phyloP scores from a whole-genome alignment of 2,888 invertebrate species.

The Pelosia muscerda region DNA sequence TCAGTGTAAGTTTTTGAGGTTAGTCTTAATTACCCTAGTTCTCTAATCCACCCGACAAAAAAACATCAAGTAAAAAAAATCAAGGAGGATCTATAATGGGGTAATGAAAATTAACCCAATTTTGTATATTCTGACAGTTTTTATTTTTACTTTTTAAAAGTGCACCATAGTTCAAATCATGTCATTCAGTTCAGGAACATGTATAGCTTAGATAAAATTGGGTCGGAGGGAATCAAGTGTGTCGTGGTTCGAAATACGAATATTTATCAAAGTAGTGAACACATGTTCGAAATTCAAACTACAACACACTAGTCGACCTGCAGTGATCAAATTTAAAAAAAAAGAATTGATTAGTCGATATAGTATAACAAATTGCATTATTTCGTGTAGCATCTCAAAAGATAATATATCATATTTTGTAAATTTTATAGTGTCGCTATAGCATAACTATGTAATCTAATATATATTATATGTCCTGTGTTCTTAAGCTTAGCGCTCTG shows the following conservation, averaged over 20 bases:
- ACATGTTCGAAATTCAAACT: conserved; percentile 28
- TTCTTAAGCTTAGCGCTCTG: conserved; percentile 85
- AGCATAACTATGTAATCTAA: conserved; percentile 79
- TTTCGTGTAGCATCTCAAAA: conserved; percentile 85
- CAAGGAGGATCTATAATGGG: no score
- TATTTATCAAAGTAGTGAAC: conserved; percentile 40
- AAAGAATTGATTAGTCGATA: conserved; percentile 85
- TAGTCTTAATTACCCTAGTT: no score
- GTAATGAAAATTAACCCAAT: no score
- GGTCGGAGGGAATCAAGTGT: conserved; percentile 25
- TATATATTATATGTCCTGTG: conserved; percentile 74
- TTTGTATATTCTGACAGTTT: conserved; percentile 38
- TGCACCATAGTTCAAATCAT: conserved; percentile 72
- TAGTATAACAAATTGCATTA: conserved; percentile 75
- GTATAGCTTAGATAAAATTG: conserved; percentile 63
- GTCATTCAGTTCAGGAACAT: conserved; percentile 55
- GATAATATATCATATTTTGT: conserved; percentile 87
- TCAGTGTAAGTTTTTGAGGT: no score
- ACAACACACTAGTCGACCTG: conserved; percentile 54
- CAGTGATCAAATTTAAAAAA: conserved; percentile 74
- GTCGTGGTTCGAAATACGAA: conserved; percentile 22
- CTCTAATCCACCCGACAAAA: no score
- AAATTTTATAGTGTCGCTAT: conserved; percentile 87
- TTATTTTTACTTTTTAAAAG: conserved; percentile 43
- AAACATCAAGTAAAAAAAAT: no score